Evolutionary conservation across 2,797 vertebrate species (phyloP).

Genomic region (Thalassophryne amazonica): DNA sequence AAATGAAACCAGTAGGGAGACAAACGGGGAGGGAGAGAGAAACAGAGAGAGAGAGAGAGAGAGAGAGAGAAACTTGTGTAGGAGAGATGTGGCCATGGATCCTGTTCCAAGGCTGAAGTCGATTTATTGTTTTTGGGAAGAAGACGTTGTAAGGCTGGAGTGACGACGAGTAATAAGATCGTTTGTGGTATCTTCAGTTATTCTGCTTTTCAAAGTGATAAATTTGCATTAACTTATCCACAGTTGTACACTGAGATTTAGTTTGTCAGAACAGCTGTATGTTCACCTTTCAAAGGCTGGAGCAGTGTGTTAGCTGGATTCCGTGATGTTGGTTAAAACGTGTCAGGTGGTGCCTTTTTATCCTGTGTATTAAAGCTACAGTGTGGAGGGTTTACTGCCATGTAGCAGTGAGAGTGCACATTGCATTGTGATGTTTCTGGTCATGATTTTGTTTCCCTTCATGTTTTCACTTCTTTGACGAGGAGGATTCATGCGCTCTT

Average conservation of each 20-base stretch:
- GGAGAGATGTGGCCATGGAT: slow-evolving; percentile 38
- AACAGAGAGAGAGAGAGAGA: neutral
- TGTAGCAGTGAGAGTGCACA: too few species aligned
- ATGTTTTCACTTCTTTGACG: too few species aligned
- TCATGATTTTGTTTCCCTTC: too few species aligned
- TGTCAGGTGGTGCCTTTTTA: too few species aligned
- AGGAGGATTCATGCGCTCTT: too few species aligned
- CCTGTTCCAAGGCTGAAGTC: slow-evolving; percentile 65
- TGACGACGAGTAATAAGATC: slow-evolving; percentile 27
- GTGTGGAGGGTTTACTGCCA: too few species aligned
- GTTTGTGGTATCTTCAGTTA: slow-evolving; percentile 31
- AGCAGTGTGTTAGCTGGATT: slow-evolving; percentile 5
- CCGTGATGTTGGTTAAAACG: slow-evolving; percentile 6
- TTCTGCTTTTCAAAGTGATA: slow-evolving; percentile 12
- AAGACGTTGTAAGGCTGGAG: slow-evolving; percentile 68
- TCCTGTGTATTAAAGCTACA: too few species aligned
- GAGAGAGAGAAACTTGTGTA: neutral
- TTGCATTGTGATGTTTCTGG: too few species aligned
- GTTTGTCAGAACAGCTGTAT: slow-evolving; percentile 5
- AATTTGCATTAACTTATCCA: slow-evolving; percentile 4
- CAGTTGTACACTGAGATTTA: slow-evolving; percentile 1
- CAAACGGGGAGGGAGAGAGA: slow-evolving; percentile 57
- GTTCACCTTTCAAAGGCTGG: slow-evolving; percentile 14
- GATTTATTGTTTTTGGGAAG: slow-evolving; percentile 71
- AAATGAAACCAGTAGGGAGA: slow-evolving; percentile 79